Evolutionary conservation across 1,140 invertebrate genomes (phyloP).

Genomic region (Palaemon carinicauda): DNA sequence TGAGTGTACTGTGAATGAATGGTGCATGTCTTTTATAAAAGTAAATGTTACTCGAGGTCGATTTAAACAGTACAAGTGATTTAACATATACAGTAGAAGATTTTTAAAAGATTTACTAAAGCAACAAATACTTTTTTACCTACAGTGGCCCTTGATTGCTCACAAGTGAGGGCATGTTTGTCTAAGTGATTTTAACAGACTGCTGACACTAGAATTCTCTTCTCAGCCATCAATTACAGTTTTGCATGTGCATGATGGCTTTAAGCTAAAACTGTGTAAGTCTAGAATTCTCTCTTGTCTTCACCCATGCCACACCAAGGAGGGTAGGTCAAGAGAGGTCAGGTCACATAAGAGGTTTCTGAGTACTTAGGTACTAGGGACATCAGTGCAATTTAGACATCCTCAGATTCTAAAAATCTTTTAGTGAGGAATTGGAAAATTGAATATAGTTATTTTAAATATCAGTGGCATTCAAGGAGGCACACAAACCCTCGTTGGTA

Average conservation of each 20-base stretch:
- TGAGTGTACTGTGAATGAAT: too few relatives aligned
- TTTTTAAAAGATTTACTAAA: too few relatives aligned
- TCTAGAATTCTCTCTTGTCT: neutral
- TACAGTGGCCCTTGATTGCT: neutral
- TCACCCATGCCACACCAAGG: slow-evolving; percentile 25
- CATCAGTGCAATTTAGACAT: slow-evolving; percentile 15
- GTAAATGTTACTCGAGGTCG: too few relatives aligned
- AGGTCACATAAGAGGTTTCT: neutral
- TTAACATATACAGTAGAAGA: too few relatives aligned
- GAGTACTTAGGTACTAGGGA: slow-evolving; percentile 19
- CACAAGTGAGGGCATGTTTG: neutral
- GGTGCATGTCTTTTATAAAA: too few relatives aligned
- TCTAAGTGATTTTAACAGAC: too few relatives aligned
- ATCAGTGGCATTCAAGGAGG: slow-evolving; percentile 6
- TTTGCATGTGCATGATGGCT: neutral
- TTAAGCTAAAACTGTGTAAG: neutral
- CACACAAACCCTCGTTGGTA: neutral
- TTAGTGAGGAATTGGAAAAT: slow-evolving; percentile 15
- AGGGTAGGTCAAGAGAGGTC: slow-evolving; percentile 12
- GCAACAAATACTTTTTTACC: too few relatives aligned
- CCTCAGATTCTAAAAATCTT: slow-evolving; percentile 31
- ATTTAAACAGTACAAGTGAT: too few relatives aligned
- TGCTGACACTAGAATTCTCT: slow-evolving; percentile 1
- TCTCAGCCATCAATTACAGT: neutral
- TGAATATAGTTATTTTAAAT: neutral